Base-by-base conservation (phyloP, 2,888 invertebrate genomes). In the Drosophila koepferae region DNA sequence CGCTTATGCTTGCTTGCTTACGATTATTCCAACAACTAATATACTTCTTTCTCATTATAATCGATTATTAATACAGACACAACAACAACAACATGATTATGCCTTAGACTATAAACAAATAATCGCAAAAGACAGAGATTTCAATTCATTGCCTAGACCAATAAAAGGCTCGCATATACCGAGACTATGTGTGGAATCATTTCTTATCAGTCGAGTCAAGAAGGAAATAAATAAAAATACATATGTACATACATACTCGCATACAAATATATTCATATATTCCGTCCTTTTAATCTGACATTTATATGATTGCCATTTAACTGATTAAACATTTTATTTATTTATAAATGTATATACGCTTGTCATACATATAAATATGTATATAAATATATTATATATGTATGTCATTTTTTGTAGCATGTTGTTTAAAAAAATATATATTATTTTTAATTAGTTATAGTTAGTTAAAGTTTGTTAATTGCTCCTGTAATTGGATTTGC, bases 381-480 rank as follows among this genome's bases (percentile, higher is more conserved):
- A 16, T 53, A 18, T n/a, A n/a, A n/a, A n/a, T 44, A 31, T 61
- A n/a, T 28, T 44, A 62, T n/a, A 10, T 36, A 23, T 56, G 18
- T 43, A 34, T 60, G 10, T n/a, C 10, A 23, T 31, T 53, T 34
- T 34, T 18, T 69, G 54, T 46, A 55, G 48, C 66, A 75, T 86
- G 81, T 84, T 79, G 74, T 71, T 75, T 70, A 77, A 68, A 74
- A 64, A 86, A 73, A 63, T 80, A 78, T 72, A 79, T 80, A 82
- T 81, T 82, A 84, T 82, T 89, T 90, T 86, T 85, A 90, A 91
- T 91, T 90, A 89, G 91, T 91, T 92, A 89, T 91, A 91, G 87
- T 91, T 90, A 89, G 92, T 91, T 92, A 81, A 83, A 80, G 72
- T 81, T 91, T 74, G 90, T 90, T 92, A 91, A 91, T 91, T 92